Conservation (phyloP, 2,888 invertebrate species). For the Napeogenes inachia region DNA sequence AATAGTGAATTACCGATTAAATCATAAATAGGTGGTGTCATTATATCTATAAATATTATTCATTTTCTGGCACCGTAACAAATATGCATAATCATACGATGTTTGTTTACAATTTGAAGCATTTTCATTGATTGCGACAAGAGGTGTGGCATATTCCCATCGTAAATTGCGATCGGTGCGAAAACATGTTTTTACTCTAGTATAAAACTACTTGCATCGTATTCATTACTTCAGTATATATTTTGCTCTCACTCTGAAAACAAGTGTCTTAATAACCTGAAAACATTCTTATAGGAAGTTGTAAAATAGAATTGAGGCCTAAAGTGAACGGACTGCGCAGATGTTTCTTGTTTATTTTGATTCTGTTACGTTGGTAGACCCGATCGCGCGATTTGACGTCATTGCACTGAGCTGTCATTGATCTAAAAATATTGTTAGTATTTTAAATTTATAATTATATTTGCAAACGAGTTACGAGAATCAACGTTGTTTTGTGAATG, state of each 20-base stretch:
- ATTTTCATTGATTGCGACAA: conserved; percentile 42
- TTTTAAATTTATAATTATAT: conserved; percentile 29
- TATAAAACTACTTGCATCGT: conserved; percentile 44
- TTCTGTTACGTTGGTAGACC: conserved; percentile 48
- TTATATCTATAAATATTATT: background rate
- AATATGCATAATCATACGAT: conserved; percentile 54
- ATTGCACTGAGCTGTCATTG: conserved; percentile 47
- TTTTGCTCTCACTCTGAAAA: conserved; percentile 30
- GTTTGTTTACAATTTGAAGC: conserved; percentile 52
- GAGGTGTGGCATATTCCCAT: conserved; percentile 47
- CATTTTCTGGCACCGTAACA: conserved; percentile 42
- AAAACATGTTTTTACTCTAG: conserved; percentile 56
- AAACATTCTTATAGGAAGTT: conserved; percentile 16
- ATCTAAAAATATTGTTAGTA: conserved; percentile 55
- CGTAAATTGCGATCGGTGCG: conserved; percentile 25
- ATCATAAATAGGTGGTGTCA: background rate
- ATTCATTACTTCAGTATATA: conserved; percentile 33
- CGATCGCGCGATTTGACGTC: conserved; percentile 68
- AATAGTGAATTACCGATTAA: background rate
- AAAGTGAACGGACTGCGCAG: conserved; percentile 26
- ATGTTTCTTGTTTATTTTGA: conserved; percentile 43
- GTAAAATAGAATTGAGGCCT: conserved; percentile 23
- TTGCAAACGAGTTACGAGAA: conserved; percentile 37
- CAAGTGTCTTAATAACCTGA: conserved; percentile 15
- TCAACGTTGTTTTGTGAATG: conserved; percentile 20